Conservation (phyloP, 2,797 vertebrate species). For the Nannoperca australis region DNA sequence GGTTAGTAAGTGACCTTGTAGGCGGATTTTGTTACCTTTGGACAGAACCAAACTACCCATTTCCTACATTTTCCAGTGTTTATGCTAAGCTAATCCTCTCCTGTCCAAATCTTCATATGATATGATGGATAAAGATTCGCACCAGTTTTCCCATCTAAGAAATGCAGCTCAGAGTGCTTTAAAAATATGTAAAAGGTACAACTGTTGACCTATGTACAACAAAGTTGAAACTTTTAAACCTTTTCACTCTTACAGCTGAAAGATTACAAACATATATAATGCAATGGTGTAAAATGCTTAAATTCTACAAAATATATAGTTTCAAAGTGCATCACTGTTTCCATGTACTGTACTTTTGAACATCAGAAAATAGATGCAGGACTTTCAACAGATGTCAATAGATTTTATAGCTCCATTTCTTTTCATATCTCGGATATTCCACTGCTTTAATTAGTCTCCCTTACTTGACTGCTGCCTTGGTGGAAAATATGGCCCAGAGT, state of each 20-base stretch:
- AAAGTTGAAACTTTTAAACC: conserved; percentile 1
- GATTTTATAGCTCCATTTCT: conserved; percentile 16
- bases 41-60: neutral
- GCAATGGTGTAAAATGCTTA: neutral
- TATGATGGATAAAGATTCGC: no score
- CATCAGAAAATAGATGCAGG: neutral
- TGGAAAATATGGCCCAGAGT: conserved; percentile 61
- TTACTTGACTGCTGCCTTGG: conserved; percentile 7
- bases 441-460: neutral
- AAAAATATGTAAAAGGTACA: neutral
- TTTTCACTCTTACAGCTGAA: neutral
- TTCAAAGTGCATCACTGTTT: neutral
- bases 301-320: neutral
- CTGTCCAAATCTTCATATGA: neutral
- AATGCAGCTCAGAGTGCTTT: conserved; percentile 2
- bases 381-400: conserved; percentile 22
- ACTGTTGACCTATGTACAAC: neutral
- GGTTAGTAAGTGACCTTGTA: neutral
- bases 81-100: neutral
- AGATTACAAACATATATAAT: neutral
- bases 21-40: neutral
- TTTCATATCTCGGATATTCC: conserved; percentile 24
- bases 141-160: neutral
- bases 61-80: neutral
- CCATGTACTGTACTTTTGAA: neutral